Evolutionary conservation across 2,888 invertebrate species (phyloP), one percentile per base, ranked within the genome.

Genomic region (Melinopterus prodromus): DNA sequence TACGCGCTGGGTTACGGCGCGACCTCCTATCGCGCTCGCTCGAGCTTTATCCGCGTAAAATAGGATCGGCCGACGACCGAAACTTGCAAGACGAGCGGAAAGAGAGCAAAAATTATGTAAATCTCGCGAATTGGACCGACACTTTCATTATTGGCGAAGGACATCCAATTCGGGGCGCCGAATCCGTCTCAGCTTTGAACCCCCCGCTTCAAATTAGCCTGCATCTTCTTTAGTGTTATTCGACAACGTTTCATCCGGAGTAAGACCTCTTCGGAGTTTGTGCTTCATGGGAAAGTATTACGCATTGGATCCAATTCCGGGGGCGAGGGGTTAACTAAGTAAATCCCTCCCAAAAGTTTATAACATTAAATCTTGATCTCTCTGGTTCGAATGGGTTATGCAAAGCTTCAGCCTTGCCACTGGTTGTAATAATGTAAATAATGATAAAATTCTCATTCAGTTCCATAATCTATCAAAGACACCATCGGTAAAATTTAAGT

Each of bases 81-180:
- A 53, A 53, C 53, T 53, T 53, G 53, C 53, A 53, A 53, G 53
- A 12, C 2, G 53, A 4, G 53, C 53, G 53, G 53, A 53, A 53
- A 53, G 53, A 53, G 53, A 53, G 53, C 53, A 53, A 53, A 53
- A 53, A 53, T 53, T 53, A 53, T 53, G 53, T 53, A 53, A 53
- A 53, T 53, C 53, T 53, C 9, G 53, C 53, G 53, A 53, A 53
- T 53, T 53, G 53, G 53, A 53, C 53, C 53, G 53, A 53, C 53
- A 53, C 53, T 53, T 53, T 53, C 53, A 53, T 53, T 53, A 53
- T 53, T 53, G 53, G 53, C 53, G 53, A 53, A 53, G 53, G 53
- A 53, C 53, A 53, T 53, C 53, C 53, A 53, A 53, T 53, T 53
- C 53, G 53, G 53, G 53, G 12, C 12, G 5, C 53, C 9, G 53